These are phyloP conservation scores for Sarcophaga bullata DNA, from an alignment of 1,140 invertebrate genomes.

Conservation along the genomic window DNA sequence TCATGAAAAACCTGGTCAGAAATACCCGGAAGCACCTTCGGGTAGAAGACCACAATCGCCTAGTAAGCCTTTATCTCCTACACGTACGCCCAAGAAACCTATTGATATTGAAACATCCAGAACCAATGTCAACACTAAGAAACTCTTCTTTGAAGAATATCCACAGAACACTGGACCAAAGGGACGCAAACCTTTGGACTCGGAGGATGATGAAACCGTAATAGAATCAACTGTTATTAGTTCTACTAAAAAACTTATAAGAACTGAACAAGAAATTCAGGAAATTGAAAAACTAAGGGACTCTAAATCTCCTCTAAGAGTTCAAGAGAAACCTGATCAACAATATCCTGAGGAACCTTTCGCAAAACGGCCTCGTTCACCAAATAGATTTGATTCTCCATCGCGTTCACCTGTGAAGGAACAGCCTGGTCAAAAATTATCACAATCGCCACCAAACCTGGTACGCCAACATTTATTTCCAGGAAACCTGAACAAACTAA, in stretches of 20 bases:
- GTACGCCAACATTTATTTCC: no score
- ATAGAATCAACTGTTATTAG: neutral
- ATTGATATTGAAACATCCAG: neutral
- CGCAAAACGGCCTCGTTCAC: neutral
- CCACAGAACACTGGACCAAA: neutral
- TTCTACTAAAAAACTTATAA: no score
- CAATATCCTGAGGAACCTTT: neutral
- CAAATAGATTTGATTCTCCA: no score
- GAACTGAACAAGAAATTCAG: no score
- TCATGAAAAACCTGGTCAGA: neutral
- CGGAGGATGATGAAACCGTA: neutral
- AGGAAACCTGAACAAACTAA: neutral
- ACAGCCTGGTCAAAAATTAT: neutral
- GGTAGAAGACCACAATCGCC: neutral
- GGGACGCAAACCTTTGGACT: neutral
- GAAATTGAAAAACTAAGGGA: no score
- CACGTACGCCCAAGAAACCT: neutral
- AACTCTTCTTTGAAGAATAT: neutral
- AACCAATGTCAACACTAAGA: neutral
- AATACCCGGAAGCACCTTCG: neutral
- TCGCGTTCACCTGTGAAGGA: neutral
- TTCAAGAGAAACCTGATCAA: neutral
- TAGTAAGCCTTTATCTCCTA: neutral
- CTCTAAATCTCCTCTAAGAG: neutral
- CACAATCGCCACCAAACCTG: neutral